Base-by-base conservation (phyloP, 2,797 vertebrate genomes). In the Ptychobarbus kaznakovi region DNA sequence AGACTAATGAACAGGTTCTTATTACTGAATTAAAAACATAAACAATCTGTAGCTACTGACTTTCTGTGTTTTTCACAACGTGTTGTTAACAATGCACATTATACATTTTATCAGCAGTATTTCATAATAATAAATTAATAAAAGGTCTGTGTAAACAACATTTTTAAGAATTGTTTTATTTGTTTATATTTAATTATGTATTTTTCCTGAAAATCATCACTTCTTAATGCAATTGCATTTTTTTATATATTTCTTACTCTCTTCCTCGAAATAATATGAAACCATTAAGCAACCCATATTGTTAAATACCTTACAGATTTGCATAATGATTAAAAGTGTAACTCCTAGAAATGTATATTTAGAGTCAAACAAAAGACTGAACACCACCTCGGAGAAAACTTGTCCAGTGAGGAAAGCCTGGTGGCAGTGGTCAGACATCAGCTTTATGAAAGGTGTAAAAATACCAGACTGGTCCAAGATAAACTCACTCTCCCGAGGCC, bases 391-490 rank as follows among this genome's bases (percentile, higher is more conserved):
- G 81, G 44, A 82, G 9, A 63, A 66, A 51, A 44, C 32, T 77
- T 87, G 86, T 83, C 79, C 75, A 80, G 76, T 68, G 80, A 88
- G 40, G 66, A 46, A 15, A 61, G 79, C 35, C 28, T 82, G 35
- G 16, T 86, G 61, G 63, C 84, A 80, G 76, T 77, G 82, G 83
- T 63, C 65, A 85, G 46, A 70, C 78, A 80, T 79, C 74, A 65
- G 82, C 88, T 94, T 93, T 94, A 92, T 87, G 86, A 93, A 93
- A 94, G 92, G 95, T 96, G 95, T 95, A 96, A 97, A 97, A 97
- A 96, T 96, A 95, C 91, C 90, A 92, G 44, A 22, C 85, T 15
- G 85, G 90, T 96, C 96, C 96, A 97, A 97, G 94, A 94, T 95
- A 95, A 96, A 96, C 95, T 94, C 88, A 90, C 90, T 93, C 89